These are phyloP conservation scores for Andrena camellia DNA, from an alignment of 2,888 invertebrate species.

Conservation along the genomic window DNA sequence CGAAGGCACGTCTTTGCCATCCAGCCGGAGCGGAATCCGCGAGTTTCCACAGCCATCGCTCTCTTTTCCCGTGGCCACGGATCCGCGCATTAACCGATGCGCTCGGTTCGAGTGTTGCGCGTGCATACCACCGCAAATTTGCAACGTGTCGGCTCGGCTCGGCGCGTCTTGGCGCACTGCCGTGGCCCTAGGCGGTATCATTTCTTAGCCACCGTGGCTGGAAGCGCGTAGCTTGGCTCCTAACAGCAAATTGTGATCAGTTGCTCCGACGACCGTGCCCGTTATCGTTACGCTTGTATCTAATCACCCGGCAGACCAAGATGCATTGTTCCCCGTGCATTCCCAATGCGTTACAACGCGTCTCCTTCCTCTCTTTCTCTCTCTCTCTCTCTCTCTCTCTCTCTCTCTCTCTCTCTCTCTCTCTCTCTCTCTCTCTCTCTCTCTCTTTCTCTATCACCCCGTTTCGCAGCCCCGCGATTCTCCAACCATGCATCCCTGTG, in stretches of 20 bases:
- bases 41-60: constrained; percentile 9
- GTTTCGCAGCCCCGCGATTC: background rate
- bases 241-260: constrained; percentile 46
- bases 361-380: background rate
- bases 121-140: constrained; percentile 58
- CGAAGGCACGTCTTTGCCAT: constrained; percentile 26
- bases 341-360: constrained; percentile 76
- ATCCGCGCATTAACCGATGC: constrained; percentile 39
- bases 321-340: constrained; percentile 78
- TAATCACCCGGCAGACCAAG: constrained; percentile 78
- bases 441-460: background rate
- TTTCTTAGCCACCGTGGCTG: constrained; percentile 52
- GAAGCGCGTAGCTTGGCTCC: constrained; percentile 7
- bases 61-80: constrained; percentile 15
- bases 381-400: too few species aligned
- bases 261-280: constrained; percentile 49
- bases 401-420: background rate
- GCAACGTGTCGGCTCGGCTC: constrained; percentile 59
- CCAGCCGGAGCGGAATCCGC: constrained; percentile 32
- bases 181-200: constrained; percentile 43
- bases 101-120: constrained; percentile 32
- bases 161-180: constrained; percentile 35
- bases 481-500: background rate
- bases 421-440: too few species aligned
- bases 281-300: constrained; percentile 72